phyloP scores from a whole-genome alignment of 2,113 vertebrate genomes.

The Melospiza georgiana region DNA sequence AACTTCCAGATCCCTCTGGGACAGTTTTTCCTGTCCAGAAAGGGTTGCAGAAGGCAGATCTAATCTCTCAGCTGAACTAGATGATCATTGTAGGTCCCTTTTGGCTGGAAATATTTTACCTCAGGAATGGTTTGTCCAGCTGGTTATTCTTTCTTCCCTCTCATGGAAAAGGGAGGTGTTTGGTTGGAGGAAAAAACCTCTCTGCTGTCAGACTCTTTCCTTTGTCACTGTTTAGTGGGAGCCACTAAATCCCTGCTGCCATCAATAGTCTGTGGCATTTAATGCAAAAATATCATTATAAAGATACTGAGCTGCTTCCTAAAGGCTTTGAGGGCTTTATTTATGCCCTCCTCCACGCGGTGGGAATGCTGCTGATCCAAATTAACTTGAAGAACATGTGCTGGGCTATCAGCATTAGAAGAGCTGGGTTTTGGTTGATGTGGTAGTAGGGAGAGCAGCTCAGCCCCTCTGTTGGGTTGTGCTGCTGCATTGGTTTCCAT shows the following conservation, averaged over 20 bases:
- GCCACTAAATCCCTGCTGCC: not conserved
- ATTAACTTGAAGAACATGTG: not conserved
- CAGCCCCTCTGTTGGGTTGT: not conserved
- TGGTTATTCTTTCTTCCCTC: not conserved
- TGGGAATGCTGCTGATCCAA: not conserved
- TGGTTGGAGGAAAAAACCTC: rapidly evolving
- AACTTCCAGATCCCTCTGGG: not conserved
- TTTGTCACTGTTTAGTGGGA: not conserved
- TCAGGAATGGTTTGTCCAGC: not conserved
- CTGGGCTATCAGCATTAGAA: not conserved
- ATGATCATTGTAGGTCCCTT: not conserved
- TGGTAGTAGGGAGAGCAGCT: not conserved
- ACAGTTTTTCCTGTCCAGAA: not conserved
- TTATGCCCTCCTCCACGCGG: not conserved
- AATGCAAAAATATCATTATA: not conserved
- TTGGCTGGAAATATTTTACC: not conserved
- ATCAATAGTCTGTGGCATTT: not conserved
- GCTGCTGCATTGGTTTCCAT: not conserved
- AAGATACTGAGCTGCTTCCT: not conserved
- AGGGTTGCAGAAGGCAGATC: not conserved
- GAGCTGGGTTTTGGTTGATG: not conserved
- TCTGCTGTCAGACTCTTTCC: not conserved
- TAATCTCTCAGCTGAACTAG: not conserved
- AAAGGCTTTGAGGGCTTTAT: not conserved
- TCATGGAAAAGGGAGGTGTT: not conserved